These are phyloP conservation scores for Apogon talboti DNA, from an alignment of 2,797 vertebrate species.

Conservation along the genomic window DNA sequence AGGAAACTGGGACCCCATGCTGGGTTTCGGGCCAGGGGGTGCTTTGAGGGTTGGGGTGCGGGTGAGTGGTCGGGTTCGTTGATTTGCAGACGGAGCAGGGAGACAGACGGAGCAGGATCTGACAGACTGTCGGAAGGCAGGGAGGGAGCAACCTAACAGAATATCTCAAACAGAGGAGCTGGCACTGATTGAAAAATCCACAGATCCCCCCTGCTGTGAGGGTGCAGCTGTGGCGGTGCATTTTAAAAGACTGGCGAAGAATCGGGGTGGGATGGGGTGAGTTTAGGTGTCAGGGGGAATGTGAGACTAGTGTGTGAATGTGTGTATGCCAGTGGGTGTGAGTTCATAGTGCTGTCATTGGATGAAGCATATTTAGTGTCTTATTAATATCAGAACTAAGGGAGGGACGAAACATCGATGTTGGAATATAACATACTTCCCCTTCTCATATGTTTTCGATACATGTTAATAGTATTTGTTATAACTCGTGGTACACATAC, in stretches of 20 bases:
- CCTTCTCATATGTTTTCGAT: too few relatives aligned
- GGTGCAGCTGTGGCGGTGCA: constrained; percentile 57
- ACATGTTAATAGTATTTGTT: too few relatives aligned
- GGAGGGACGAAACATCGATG: too few relatives aligned
- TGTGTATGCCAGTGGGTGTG: constrained; percentile 4
- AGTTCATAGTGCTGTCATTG: neutral
- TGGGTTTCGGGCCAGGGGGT: constrained; percentile 54
- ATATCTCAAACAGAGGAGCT: constrained; percentile 56
- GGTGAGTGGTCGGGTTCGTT: constrained; percentile 48
- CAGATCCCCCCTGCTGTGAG: constrained; percentile 50
- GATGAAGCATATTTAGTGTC: neutral
- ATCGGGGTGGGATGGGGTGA: constrained; percentile 45
- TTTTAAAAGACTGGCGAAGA: constrained; percentile 57
- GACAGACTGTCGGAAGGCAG: constrained; percentile 55
- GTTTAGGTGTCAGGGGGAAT: constrained; percentile 58
- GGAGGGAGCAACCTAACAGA: constrained; percentile 58
- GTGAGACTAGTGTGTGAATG: constrained; percentile 34
- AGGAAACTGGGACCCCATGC: constrained; percentile 71
- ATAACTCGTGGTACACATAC: too few relatives aligned
- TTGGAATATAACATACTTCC: too few relatives aligned
- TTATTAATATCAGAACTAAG: neutral
- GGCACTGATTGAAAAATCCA: constrained; percentile 71
- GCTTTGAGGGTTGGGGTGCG: constrained; percentile 45
- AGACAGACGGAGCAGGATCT: constrained; percentile 60
- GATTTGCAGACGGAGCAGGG: constrained; percentile 57